These are phyloP conservation scores for Macrobrachium nipponense DNA, from an alignment of 1,140 invertebrate species.

Conservation along the genomic window DNA sequence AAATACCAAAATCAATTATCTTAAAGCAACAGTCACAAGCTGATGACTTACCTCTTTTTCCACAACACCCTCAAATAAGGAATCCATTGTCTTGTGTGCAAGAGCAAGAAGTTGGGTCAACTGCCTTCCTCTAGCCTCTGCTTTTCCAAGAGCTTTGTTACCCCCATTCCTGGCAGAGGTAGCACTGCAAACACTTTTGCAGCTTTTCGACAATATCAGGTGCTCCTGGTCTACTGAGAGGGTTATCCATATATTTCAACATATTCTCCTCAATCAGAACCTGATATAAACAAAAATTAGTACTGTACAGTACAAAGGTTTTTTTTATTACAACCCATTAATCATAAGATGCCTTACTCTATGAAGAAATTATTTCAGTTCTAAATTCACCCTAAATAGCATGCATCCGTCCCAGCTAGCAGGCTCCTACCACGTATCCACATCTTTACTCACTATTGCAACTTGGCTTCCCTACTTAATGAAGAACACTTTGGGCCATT, in stretches of 20 bases:
- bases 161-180: slow-evolving; percentile 31
- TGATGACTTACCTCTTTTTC: slow-evolving; percentile 38
- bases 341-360: too few species aligned
- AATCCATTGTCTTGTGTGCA: slow-evolving; percentile 34
- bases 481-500: too few species aligned
- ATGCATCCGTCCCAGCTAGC: too few species aligned
- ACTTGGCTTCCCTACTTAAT: too few species aligned
- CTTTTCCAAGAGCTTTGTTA: neutral
- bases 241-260: slow-evolving; percentile 22
- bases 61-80: slow-evolving; percentile 30
- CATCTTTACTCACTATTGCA: too few species aligned
- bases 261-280: slow-evolving; percentile 11
- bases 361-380: too few species aligned
- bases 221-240: neutral
- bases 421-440: too few species aligned
- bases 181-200: slow-evolving; percentile 29
- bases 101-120: slow-evolving; percentile 23
- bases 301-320: too few species aligned
- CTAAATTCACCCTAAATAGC: too few species aligned
- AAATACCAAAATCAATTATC: too few species aligned
- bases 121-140: slow-evolving; percentile 33
- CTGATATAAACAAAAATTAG: neutral
- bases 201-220: neutral
- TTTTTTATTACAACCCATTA: too few species aligned
- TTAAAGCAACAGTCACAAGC: too few species aligned